Conservation (phyloP, 2,888 invertebrate genomes). For the Trichopoda pennipes region DNA sequence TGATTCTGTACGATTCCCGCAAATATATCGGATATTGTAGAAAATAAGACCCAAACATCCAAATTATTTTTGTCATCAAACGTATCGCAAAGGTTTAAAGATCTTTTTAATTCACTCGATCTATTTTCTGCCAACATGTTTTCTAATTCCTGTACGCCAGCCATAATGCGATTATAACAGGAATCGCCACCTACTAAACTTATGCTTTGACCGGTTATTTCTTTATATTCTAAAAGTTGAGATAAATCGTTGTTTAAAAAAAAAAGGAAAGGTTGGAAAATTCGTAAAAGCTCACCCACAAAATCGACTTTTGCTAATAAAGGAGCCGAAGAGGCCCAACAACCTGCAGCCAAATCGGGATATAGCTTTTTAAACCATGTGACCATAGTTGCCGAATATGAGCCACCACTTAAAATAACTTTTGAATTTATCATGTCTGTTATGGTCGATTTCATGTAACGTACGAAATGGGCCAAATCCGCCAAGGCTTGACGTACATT, state of each 20-base stretch:
- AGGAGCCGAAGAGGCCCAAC: slow-evolving; percentile 86
- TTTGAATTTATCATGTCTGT: slow-evolving; percentile 79
- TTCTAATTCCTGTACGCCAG: slow-evolving; percentile 76
- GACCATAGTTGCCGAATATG: slow-evolving; percentile 86
- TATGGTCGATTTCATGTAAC: slow-evolving; percentile 79
- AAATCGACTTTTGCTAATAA: slow-evolving; percentile 85
- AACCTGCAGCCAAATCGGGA: slow-evolving; percentile 84
- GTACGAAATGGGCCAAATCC: slow-evolving; percentile 85
- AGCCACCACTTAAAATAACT: slow-evolving; percentile 84
- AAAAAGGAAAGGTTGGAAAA: too few species aligned
- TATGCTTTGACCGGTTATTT: slow-evolving; percentile 78
- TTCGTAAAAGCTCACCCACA: slow-evolving; percentile 75
- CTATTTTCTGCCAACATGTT: slow-evolving; percentile 74
- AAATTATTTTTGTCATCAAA: slow-evolving; percentile 76
- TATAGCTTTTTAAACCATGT: slow-evolving; percentile 86
- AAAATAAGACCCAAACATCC: slow-evolving; percentile 78
- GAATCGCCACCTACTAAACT: slow-evolving; percentile 75
- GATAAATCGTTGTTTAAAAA: background rate
- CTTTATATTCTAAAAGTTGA: slow-evolving; percentile 77
- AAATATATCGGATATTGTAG: slow-evolving; percentile 77
- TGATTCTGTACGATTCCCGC: slow-evolving; percentile 78
- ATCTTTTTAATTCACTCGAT: slow-evolving; percentile 73
- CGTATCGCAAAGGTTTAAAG: slow-evolving; percentile 76
- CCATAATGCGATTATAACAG: slow-evolving; percentile 77
- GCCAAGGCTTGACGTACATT: slow-evolving; percentile 86